Base-by-base conservation (phyloP, 37 sponge, comb jelly and placozoan genomes). In the Cladorhizidae sp. region DNA sequence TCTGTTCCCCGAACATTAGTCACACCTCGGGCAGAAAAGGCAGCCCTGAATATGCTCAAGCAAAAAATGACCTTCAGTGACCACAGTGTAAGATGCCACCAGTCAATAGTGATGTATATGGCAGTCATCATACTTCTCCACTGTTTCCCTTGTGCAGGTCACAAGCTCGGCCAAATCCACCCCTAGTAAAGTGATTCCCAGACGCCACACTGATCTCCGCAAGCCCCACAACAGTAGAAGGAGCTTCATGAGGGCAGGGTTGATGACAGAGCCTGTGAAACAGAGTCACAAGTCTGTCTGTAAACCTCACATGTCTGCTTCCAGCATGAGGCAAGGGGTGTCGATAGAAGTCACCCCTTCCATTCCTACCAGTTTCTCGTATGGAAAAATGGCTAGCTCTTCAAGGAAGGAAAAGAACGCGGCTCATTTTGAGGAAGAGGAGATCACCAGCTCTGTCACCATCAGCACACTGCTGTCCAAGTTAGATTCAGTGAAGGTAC, bases 401-500 rank as follows among this genome's bases (percentile, higher is more conserved):
- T 11, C 32, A 32, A 25, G 35, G 67, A 32, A 65, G 2, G 67
- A 32, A 3, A 7, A 14, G 32, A 11, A 31, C 2, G 32, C 12
- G 3, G 67, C 20, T 33, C 20, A 25, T 29, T 56, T 58, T 23
- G 59, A 45, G 29, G 83, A 83, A 45, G 83, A 74, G 18, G 75
- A 83, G 65, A 62, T 83, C 38, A 64, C 63, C 35, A 74, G 67
- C 28, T 74, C 83, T 31, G 56, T 83, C 26, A 83, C 85, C 37
- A 38, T 89, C 35, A 74, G 73, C 68, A 68, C 68, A 23, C 55
- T 89, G 37, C 37, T 89, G 18, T 80, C 85, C 22, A 76, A 83
- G 31, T 45, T 89, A 70, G 90, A 89, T 28, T 61, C 79, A 45
- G 85, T 89, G 50, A 78, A 78, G 90, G 90, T 89, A 49, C 11